phyloP scores from a whole-genome alignment of 2,113 vertebrate species.

The Sporophila hypoxantha region DNA sequence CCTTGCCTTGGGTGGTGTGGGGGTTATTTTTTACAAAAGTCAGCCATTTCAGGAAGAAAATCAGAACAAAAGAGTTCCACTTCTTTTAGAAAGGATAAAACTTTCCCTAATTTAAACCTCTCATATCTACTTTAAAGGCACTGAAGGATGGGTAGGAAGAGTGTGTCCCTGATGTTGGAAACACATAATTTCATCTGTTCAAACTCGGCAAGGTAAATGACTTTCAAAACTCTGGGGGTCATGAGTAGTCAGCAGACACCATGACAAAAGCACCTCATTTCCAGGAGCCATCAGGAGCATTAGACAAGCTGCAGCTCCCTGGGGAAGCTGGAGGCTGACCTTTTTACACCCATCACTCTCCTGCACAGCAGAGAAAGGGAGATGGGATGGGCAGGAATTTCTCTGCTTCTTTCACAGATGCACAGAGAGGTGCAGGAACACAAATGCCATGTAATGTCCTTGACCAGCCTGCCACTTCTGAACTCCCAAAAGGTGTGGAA shows the following conservation, averaged over 20 bases:
- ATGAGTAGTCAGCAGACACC: background rate
- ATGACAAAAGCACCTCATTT: background rate
- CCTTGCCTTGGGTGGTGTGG: rapidly evolving
- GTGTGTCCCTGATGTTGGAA: background rate
- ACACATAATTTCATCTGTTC: background rate
- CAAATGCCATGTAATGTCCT: background rate
- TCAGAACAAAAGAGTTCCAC: background rate
- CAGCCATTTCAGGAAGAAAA: background rate
- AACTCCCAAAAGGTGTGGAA: rapidly evolving
- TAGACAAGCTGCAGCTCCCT: background rate
- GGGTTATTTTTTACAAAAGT: background rate
- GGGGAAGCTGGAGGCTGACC: background rate
- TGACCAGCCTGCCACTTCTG: background rate
- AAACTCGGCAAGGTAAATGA: background rate
- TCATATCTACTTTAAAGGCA: background rate
- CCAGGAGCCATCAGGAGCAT: background rate
- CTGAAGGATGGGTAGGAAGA: background rate
- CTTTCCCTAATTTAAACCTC: background rate
- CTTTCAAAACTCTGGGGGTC: background rate
- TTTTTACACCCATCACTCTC: background rate
- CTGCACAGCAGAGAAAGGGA: background rate
- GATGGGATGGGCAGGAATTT: background rate
- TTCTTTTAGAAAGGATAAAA: background rate
- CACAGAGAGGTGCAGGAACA: background rate
- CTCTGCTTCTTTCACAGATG: background rate